Conservation (phyloP, 2,797 vertebrate genomes). For the Pogonophryne albipinna region DNA sequence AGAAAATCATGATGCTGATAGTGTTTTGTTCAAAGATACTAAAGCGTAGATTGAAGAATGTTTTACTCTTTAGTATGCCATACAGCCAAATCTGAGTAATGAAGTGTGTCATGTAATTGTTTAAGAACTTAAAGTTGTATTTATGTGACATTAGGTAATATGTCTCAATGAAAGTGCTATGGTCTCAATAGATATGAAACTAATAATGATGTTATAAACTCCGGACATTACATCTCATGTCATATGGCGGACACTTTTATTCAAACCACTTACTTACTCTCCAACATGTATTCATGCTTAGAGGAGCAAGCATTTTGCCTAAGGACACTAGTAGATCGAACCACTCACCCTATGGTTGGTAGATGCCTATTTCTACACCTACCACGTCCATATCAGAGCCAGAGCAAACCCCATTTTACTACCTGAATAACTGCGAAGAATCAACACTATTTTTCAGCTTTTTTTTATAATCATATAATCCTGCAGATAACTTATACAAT, state of each 20-base stretch:
- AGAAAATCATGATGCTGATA: conserved; percentile 17
- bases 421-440: background rate
- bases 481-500: background rate
- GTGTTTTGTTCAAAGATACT: conserved; percentile 24
- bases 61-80: background rate
- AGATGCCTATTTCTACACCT: no score
- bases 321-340: no score
- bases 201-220: background rate
- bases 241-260: no score
- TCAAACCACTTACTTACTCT: no score
- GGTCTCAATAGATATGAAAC: background rate
- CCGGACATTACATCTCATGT: background rate
- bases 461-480: no score
- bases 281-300: no score
- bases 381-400: no score
- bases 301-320: no score
- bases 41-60: background rate
- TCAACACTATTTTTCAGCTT: background rate
- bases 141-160: background rate
- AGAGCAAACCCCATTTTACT: no score
- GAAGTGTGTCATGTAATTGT: background rate
- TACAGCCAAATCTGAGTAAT: background rate
- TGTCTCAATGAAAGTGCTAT: background rate
- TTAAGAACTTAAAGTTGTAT: background rate
- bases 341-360: no score